phyloP scores from a whole-genome alignment of 2,797 vertebrate genomes.

The Manis javanica region DNA sequence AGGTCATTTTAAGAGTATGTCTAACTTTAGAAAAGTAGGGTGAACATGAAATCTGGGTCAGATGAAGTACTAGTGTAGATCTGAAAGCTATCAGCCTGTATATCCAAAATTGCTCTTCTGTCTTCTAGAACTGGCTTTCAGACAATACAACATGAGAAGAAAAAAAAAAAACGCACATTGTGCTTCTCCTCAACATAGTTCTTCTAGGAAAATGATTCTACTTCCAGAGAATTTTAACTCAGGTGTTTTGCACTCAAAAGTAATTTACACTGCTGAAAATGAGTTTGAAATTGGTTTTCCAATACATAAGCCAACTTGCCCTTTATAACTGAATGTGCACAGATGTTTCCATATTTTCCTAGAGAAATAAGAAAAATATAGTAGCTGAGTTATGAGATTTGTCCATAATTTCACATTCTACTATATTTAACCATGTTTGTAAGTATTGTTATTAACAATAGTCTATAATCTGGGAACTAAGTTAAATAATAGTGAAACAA shows the following conservation, averaged over 20 bases:
- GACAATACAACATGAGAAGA: conserved; percentile 41
- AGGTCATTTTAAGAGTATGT: conserved; percentile 34
- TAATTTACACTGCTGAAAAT: conserved; percentile 3
- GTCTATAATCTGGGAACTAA: not conserved
- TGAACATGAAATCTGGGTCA: conserved; percentile 64
- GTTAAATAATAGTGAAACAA: not conserved
- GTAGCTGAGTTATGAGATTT: not conserved
- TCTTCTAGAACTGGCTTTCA: conserved; percentile 35
- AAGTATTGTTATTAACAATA: not conserved
- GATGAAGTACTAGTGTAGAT: conserved; percentile 24
- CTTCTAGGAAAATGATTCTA: conserved; percentile 47
- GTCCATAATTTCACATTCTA: not conserved
- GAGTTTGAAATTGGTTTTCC: not conserved
- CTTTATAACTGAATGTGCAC: not conserved
- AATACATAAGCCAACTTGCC: not conserved
- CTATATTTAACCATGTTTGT: not conserved
- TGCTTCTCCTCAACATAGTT: conserved; percentile 3
- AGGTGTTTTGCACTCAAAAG: conserved; percentile 28
- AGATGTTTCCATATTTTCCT: not conserved
- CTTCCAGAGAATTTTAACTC: conserved; percentile 38
- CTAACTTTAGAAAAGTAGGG: conserved; percentile 48
- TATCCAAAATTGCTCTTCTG: conserved; percentile 47
- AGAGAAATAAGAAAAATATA: not conserved
- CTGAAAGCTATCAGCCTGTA: not conserved
- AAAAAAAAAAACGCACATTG: not conserved